Evolutionary conservation across 2,888 invertebrate genomes (phyloP).

Genomic region (Polydrusus pterygomalis): DNA sequence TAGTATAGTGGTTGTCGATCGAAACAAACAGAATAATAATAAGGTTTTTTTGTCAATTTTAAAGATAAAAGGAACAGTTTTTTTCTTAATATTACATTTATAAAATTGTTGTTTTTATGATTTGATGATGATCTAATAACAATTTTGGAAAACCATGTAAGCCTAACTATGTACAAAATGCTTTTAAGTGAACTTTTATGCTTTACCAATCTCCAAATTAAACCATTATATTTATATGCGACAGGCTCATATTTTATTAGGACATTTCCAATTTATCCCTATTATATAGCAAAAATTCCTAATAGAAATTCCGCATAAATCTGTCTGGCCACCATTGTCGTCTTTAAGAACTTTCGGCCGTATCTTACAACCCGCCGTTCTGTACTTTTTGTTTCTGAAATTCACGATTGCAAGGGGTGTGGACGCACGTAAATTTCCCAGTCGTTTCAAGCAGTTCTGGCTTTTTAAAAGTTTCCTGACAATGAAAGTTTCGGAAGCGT

Average conservation of each 20-base stretch:
- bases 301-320: conserved; percentile 56
- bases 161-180: neutral
- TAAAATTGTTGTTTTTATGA: neutral
- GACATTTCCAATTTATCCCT: conserved; percentile 52
- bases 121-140: neutral
- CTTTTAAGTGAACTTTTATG: neutral
- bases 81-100: too few species aligned
- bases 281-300: conserved; percentile 55
- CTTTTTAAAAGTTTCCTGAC: conserved; percentile 43
- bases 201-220: conserved; percentile 28
- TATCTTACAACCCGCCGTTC: conserved; percentile 47
- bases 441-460: conserved; percentile 45
- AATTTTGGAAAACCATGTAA: neutral
- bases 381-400: conserved; percentile 38
- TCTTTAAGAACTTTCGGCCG: conserved; percentile 50
- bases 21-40: too few species aligned
- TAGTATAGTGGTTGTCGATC: too few species aligned
- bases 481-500: conserved; percentile 35
- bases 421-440: conserved; percentile 46
- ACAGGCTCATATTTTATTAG: conserved; percentile 33
- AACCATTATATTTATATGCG: conserved; percentile 42
- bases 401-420: conserved; percentile 42
- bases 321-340: conserved; percentile 47
- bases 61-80: too few species aligned
- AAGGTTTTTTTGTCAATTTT: too few species aligned